phyloP scores from a whole-genome alignment of 2,113 vertebrate species.

The Pholis gunnellus region DNA sequence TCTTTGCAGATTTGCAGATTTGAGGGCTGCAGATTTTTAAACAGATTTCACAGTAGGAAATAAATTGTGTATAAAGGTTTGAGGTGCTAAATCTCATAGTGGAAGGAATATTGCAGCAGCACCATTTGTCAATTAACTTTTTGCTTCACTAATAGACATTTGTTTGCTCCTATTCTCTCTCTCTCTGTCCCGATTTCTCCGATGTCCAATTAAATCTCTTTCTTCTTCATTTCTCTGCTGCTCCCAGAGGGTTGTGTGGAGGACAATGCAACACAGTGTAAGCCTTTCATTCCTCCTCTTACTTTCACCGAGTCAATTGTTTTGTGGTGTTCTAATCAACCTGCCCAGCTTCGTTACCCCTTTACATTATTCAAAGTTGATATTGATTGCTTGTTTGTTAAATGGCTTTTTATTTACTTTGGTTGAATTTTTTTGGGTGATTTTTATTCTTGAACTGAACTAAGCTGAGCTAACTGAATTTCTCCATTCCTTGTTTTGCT shows the following conservation, averaged over 20 bases:
- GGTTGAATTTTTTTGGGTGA: constrained; percentile 12
- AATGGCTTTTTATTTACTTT: constrained; percentile 36
- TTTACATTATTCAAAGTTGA: constrained; percentile 55
- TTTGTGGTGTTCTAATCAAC: constrained; percentile 71
- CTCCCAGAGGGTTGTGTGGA: constrained; percentile 98
- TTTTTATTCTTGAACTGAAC: not conserved
- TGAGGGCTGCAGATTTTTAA: constrained; percentile 32
- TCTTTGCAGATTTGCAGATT: constrained; percentile 22
- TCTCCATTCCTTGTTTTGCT: not conserved
- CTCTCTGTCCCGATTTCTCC: constrained; percentile 56
- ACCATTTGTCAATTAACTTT: constrained; percentile 74
- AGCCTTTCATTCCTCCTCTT: constrained; percentile 88
- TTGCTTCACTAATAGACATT: constrained; percentile 69
- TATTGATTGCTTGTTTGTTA: constrained; percentile 60
- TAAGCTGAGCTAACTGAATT: constrained; percentile 10
- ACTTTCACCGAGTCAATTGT: constrained; percentile 80
- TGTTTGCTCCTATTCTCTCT: constrained; percentile 48
- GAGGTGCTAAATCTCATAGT: constrained; percentile 29
- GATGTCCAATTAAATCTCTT: constrained; percentile 89
- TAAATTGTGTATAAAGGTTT: constrained; percentile 23
- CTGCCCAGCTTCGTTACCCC: constrained; percentile 24
- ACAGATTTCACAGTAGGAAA: constrained; percentile 24
- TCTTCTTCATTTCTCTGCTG: constrained; percentile 87
- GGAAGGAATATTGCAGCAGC: constrained; percentile 54
- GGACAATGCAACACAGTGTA: constrained; percentile 98